These are phyloP conservation scores for Helobdella robusta DNA, from an alignment of 2,888 invertebrate genomes.

Conservation along the genomic window DNA sequence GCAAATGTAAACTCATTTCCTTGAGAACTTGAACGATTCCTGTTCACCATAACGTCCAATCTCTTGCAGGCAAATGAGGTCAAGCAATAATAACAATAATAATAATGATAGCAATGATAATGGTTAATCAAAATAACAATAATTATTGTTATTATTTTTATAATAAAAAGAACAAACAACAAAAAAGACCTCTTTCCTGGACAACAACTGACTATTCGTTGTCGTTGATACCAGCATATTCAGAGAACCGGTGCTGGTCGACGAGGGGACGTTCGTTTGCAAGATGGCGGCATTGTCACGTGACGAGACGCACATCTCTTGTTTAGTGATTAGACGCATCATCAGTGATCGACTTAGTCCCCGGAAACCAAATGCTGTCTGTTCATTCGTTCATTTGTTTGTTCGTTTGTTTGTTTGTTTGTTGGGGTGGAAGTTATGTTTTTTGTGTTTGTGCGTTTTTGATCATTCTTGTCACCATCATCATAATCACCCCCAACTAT, in stretches of 20 bases:
- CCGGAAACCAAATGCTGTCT: too few species aligned
- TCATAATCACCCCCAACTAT: not conserved
- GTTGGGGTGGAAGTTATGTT: too few species aligned
- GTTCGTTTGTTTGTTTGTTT: too few species aligned
- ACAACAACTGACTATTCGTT: slow-evolving; percentile 1
- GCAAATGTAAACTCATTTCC: not conserved
- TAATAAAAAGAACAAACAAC: not conserved
- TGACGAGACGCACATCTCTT: too few species aligned
- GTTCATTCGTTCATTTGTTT: too few species aligned
- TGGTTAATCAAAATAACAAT: not conserved
- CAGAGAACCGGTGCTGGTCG: not conserved
- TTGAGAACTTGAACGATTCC: not conserved
- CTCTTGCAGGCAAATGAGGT: not conserved
- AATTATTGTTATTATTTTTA: not conserved
- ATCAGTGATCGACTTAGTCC: too few species aligned
- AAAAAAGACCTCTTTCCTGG: slow-evolving; percentile 8
- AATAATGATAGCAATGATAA: not conserved
- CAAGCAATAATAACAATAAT: not conserved
- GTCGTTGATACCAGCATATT: slow-evolving; percentile 1
- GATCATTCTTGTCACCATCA: not conserved
- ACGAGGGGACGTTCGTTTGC: too few species aligned
- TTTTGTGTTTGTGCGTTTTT: too few species aligned
- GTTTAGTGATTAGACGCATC: too few species aligned
- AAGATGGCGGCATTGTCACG: too few species aligned
- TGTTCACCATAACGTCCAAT: not conserved